Evolutionary conservation across 1,140 invertebrate genomes (phyloP).

Genomic region (Aphis craccivora): DNA sequence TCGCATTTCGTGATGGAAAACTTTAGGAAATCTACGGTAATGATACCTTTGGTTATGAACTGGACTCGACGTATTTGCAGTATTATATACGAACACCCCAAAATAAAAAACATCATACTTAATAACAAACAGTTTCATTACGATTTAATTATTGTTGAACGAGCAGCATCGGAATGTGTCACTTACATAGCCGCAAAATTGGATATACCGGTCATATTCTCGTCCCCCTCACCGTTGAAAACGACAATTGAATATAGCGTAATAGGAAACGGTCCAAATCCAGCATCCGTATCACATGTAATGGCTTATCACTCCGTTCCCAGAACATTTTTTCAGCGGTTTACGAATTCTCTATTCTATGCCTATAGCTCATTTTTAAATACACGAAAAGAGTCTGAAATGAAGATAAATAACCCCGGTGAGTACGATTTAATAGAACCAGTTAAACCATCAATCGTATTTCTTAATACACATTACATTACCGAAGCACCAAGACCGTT

Average conservation of each 20-base stretch:
- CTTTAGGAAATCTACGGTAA: neutral
- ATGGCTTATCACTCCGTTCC: neutral
- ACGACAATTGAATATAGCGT: neutral
- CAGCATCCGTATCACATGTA: neutral
- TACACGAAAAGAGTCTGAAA: neutral
- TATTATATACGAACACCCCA: neutral
- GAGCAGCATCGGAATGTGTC: neutral
- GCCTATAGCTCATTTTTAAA: neutral
- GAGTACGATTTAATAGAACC: neutral
- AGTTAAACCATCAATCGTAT: conserved; percentile 31
- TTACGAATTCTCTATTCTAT: neutral
- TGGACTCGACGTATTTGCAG: neutral
- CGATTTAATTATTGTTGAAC: conserved; percentile 33
- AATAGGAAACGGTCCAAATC: neutral
- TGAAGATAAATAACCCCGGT: neutral
- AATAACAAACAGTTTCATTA: neutral
- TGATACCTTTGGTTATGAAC: conserved; percentile 14
- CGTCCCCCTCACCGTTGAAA: neutral
- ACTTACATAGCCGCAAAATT: neutral
- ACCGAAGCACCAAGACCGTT: conserved; percentile 65
- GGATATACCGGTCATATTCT: neutral
- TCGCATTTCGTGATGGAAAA: neutral
- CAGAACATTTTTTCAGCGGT: neutral
- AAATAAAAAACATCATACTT: neutral
- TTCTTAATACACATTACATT: conserved; percentile 30